Conservation (phyloP, 1,140 invertebrate genomes). For the Teleopsis dalmanni region DNA sequence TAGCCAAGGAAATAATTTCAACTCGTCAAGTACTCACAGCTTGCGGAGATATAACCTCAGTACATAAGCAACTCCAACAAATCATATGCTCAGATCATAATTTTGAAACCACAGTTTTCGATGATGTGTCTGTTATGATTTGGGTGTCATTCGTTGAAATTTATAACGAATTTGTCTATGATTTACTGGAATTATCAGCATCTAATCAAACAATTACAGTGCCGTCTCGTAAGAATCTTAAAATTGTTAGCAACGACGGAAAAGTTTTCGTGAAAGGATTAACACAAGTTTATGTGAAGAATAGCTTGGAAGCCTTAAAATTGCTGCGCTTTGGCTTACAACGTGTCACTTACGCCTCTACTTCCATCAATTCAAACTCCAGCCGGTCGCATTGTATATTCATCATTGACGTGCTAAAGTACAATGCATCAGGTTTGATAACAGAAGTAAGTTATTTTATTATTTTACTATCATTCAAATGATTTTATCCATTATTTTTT, state of each 20-base stretch:
- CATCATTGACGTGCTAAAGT: constrained; percentile 67
- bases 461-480: too few relatives aligned
- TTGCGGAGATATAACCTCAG: constrained; percentile 40
- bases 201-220: constrained; percentile 43
- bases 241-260: constrained; percentile 48
- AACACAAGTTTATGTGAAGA: constrained; percentile 64
- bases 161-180: constrained; percentile 87
- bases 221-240: constrained; percentile 52
- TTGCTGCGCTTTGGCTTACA: constrained; percentile 53
- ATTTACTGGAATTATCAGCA: constrained; percentile 57
- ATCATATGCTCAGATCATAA: constrained; percentile 42
- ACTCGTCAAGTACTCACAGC: constrained; percentile 34
- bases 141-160: constrained; percentile 91
- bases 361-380: constrained; percentile 74
- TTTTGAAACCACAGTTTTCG: constrained; percentile 16
- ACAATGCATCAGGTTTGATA: constrained; percentile 41
- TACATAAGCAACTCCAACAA: constrained; percentile 47
- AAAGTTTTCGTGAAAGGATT: constrained; percentile 70
- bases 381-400: constrained; percentile 86
- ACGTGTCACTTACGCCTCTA: constrained; percentile 77
- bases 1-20: constrained; percentile 42
- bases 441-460: constrained; percentile 33
- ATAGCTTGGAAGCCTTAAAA: constrained; percentile 71
- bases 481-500: background rate
- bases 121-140: constrained; percentile 43